A percentile compares a stretch with the other conserved stretches of the same genome.
phyloP scores from a whole-genome alignment of 2,113 vertebrate species.

The Hypanus sabinus region DNA sequence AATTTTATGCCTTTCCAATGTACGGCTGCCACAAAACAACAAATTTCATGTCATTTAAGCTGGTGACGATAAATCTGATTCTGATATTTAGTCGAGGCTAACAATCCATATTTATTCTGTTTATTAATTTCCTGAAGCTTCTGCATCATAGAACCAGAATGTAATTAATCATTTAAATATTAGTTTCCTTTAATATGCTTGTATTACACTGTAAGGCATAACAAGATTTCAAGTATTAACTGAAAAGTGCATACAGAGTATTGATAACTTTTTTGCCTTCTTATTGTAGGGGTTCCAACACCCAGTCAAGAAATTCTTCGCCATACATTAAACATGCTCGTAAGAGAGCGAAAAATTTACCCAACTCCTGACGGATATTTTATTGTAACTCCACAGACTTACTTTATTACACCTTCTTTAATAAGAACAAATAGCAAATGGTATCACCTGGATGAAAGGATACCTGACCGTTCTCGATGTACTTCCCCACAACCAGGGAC shows the following conservation, averaged over 20 bases:
- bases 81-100: background rate
- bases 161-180: background rate
- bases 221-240: background rate
- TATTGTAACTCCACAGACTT: conserved; percentile 95
- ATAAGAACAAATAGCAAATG: conserved; percentile 97
- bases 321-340: conserved; percentile 88
- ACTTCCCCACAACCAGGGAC: conserved; percentile 87
- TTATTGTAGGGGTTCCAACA: conserved; percentile 80
- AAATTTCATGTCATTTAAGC: too few species aligned
- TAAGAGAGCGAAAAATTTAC: conserved; percentile 94
- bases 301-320: conserved; percentile 92
- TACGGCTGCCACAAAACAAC: too few species aligned
- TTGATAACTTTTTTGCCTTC: conserved; percentile 40
- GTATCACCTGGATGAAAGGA: conserved; percentile 95
- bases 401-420: conserved; percentile 95
- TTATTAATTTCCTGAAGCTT: background rate
- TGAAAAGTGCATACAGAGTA: background rate
- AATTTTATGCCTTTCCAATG: too few species aligned
- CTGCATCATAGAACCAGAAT: background rate
- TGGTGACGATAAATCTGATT: too few species aligned
- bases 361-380: conserved; percentile 93
- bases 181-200: background rate
- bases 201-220: background rate
- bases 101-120: background rate
- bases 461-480: conserved; percentile 83